Conservation (phyloP, 2,113 vertebrate genomes). For the Nycticorax nycticorax region DNA sequence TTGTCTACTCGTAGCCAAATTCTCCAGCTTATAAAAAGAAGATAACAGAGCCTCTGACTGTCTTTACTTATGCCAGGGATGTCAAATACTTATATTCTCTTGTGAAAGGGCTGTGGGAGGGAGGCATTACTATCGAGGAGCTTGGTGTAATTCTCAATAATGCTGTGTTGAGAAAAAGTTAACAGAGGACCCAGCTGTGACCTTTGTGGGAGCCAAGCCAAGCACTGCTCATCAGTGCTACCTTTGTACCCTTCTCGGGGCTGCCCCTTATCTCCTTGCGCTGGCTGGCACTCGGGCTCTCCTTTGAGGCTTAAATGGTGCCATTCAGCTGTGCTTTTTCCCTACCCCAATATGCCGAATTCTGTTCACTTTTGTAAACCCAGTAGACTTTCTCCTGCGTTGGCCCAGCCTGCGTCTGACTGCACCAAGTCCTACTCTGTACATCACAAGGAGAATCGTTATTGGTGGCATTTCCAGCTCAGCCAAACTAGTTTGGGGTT, state of each 20-base stretch:
- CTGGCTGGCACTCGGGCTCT: conserved; percentile 53
- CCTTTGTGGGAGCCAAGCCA: conserved; percentile 22
- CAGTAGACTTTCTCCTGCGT: neutral
- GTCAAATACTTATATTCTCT: neutral
- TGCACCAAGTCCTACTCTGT: neutral
- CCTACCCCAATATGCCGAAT: neutral
- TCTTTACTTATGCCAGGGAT: neutral
- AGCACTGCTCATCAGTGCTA: neutral
- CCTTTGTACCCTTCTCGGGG: conserved; percentile 25
- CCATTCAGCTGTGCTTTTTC: neutral
- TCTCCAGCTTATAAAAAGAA: neutral
- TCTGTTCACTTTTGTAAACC: neutral
- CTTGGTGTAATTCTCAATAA: conserved; percentile 27
- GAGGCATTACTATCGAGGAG: neutral
- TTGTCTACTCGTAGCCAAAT: neutral
- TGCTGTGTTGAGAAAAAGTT: conserved; percentile 22
- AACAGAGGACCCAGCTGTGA: conserved; percentile 51
- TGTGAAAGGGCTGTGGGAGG: neutral
- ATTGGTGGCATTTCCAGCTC: neutral
- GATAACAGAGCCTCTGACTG: conserved; percentile 22
- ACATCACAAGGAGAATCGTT: neutral
- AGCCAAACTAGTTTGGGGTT: neutral
- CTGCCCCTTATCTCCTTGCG: conserved; percentile 34
- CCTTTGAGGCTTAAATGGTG: conserved; percentile 23
- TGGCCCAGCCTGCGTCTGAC: neutral